A percentile compares a stretch with the other conserved stretches of the same genome.
phyloP scores from a whole-genome alignment of 2,797 vertebrate species.

The Perdix hodgsoniae region DNA sequence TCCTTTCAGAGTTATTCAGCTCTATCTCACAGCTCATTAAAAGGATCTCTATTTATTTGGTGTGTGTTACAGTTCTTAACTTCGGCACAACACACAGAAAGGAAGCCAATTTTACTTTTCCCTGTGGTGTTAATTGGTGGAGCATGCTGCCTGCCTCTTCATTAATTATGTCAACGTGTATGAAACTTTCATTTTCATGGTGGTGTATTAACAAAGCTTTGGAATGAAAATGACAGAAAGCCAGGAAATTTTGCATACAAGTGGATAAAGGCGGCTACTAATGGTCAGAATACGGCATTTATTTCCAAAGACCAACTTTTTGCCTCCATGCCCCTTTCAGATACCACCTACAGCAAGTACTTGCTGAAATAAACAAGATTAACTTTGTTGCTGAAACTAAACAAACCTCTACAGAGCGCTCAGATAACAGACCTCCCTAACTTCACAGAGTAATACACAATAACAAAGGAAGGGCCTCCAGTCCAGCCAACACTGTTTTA shows the following conservation, averaged over 20 bases:
- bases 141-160: conserved; percentile 89
- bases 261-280: conserved; percentile 66
- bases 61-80: conserved; percentile 88
- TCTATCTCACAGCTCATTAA: conserved; percentile 89
- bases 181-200: conserved; percentile 84
- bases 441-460: not conserved
- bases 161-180: conserved; percentile 91
- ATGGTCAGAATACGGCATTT: conserved; percentile 34
- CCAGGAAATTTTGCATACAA: conserved; percentile 60
- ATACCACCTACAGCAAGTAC: conserved; percentile 24
- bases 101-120: conserved; percentile 90
- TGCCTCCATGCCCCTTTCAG: not conserved
- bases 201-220: conserved; percentile 82
- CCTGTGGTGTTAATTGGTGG: conserved; percentile 93
- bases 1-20: conserved; percentile 81
- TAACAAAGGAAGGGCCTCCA: not conserved
- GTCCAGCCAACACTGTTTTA: conserved; percentile 13
- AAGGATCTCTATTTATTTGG: conserved; percentile 89
- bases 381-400: conserved; percentile 7
- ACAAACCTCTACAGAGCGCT: not conserved
- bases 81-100: conserved; percentile 87
- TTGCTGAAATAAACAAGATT: conserved; percentile 47
- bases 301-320: conserved; percentile 29
- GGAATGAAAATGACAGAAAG: conserved; percentile 76
- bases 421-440: not conserved